Conservation (phyloP, 2,113 vertebrate genomes). For the Barnardius zonarius region DNA sequence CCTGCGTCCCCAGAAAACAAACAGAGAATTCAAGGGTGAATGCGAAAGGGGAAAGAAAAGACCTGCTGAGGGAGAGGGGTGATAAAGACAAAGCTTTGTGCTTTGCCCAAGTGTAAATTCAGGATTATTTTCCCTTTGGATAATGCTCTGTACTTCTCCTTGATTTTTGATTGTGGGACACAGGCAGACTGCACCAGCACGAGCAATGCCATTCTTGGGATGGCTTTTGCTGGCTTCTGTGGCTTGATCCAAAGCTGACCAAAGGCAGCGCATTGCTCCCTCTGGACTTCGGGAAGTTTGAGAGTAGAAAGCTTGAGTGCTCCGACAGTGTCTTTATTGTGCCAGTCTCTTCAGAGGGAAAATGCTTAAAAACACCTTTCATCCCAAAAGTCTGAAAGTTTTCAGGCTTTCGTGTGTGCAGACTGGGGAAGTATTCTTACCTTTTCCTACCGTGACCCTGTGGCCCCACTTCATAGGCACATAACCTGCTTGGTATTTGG, state of each 20-base stretch:
- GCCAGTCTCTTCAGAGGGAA: neutral
- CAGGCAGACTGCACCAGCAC: neutral
- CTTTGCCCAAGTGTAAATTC: neutral
- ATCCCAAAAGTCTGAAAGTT: constrained; percentile 5
- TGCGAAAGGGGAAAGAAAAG: neutral
- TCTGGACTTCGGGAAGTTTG: neutral
- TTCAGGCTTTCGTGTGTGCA: neutral
- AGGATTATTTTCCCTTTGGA: neutral
- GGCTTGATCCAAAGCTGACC: constrained; percentile 28
- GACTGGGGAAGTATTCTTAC: neutral
- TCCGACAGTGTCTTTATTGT: neutral
- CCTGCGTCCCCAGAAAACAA: neutral
- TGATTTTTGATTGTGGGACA: neutral
- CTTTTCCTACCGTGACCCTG: neutral
- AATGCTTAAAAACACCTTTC: neutral
- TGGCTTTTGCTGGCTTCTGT: neutral
- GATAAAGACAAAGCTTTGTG: constrained; percentile 20
- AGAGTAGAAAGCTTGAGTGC: neutral
- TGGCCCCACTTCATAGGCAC: neutral
- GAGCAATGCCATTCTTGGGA: neutral
- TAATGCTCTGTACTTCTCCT: neutral
- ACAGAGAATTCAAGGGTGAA: constrained; percentile 11
- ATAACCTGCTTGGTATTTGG: neutral
- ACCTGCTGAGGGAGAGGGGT: neutral
- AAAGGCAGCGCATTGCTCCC: neutral